Base-by-base conservation (phyloP, 2,888 invertebrate species). In the Diaprepes abbreviatus region DNA sequence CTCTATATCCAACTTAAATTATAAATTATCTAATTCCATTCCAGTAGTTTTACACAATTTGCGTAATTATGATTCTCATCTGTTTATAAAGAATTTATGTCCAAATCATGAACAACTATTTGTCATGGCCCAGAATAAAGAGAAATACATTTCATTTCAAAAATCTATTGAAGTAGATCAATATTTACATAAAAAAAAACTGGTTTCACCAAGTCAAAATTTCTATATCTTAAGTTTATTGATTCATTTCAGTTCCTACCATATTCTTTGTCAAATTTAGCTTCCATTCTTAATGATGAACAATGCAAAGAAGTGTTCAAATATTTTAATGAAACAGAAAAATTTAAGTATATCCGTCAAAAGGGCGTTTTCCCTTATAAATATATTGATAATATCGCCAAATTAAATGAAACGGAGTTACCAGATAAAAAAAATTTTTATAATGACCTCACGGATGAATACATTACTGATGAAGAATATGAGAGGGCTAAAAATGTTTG, bases 71-170 rank as follows among this genome's bases (percentile, higher is more conserved):
- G n/a, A n/a, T n/a, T n/a, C n/a, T n/a, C n/a, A n/a, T n/a, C n/a
- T n/a, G n/a, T n/a, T n/a, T n/a, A 59, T 59, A 6, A 45, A 59
- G 17, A 19, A 59, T 24, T 16, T 45, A 45, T n/a, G 19, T 12
- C 36, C 2, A 3, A 5, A 55, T 19, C 12, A n/a, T 3, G 24
- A 24, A 36, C 6, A 33, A 52, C 16, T 57, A 9, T 3, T 33
- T 35, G 57, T 57, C 9, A 57, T 55, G 5, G 7, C 35, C 1
- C 55, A 33, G 24, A n/a, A n/a, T 17, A 45, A 24, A 24, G 24
- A 24, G 5, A 24, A 24, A 24, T 24, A 24, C 5, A 24, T 24
- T 24, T 24, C 24, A n/a, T 24, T 24, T 24, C 5, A 24, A 24
- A 24, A 24, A 24, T 24, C 2, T 24, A 36, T 24, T 2, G 5